Conservation (phyloP, 2,888 invertebrate genomes). For the Drosophila subsilvestris region DNA sequence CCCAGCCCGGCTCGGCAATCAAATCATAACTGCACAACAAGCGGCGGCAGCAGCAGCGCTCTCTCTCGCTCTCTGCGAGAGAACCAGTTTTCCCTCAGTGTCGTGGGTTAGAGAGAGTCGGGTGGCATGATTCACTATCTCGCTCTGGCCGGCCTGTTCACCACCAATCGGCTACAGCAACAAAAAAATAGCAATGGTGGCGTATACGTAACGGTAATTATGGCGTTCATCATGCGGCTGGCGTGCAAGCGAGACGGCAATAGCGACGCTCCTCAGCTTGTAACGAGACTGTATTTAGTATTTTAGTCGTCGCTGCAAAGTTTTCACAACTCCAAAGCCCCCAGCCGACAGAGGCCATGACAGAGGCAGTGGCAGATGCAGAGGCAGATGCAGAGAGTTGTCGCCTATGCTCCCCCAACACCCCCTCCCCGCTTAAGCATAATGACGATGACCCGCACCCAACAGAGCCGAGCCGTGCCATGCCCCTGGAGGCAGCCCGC, state of each 20-base stretch:
- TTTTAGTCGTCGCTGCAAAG: slow-evolving; percentile 73
- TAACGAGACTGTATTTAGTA: slow-evolving; percentile 83
- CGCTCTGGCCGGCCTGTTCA: slow-evolving; percentile 41
- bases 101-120: slow-evolving; percentile 30
- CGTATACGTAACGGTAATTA: slow-evolving; percentile 83
- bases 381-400: slow-evolving; percentile 33
- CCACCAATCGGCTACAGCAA: slow-evolving; percentile 75
- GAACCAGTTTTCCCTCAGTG: slow-evolving; percentile 42
- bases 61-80: slow-evolving; percentile 40
- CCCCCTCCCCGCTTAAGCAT: slow-evolving; percentile 36
- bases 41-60: slow-evolving; percentile 18
- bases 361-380: slow-evolving; percentile 39
- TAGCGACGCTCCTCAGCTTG: slow-evolving; percentile 73
- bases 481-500: slow-evolving; percentile 38
- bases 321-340: slow-evolving; percentile 68
- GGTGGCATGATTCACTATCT: slow-evolving; percentile 28
- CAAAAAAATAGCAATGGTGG: slow-evolving; percentile 83
- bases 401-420: slow-evolving; percentile 1
- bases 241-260: slow-evolving; percentile 58
- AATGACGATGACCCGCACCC: slow-evolving; percentile 61
- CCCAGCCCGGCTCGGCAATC: slow-evolving; percentile 60
- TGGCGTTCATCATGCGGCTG: slow-evolving; percentile 82
- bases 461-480: neutral
- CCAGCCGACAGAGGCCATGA: slow-evolving; percentile 51
- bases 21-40: slow-evolving; percentile 76